Evolutionary conservation across 2,888 invertebrate species (phyloP), one percentile per base, ranked within the genome.

Genomic region (Lepidocyrtoides sp.): DNA sequence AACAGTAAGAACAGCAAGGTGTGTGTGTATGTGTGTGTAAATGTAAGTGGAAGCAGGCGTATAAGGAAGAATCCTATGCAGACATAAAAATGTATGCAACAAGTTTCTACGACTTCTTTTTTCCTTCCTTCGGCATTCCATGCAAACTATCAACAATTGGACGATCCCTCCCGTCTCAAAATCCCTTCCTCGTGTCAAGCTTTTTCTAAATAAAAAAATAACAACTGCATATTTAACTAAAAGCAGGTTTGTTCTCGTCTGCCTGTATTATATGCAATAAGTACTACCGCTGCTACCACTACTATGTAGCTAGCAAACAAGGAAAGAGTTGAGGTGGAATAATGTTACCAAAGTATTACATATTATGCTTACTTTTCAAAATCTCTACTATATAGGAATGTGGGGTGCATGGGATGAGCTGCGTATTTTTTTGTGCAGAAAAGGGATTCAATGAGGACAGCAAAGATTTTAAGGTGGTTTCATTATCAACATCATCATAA

Each of bases 121-220:
- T 81, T 86, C 75, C 75, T 72, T 87, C 86, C 91, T 91, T 87
- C 79, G 91, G 91, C 91, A 91, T 91, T 91, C 91, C 89, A 91
- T 83, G 91, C 89, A 89, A 84, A 92, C 88, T 81, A 91, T 92
- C 85, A 83, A 92, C 82, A 92, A 85, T 92, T 92, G 86, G 91
- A 91, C 91, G 86, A 91, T 86, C 91, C 91, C 91, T 91, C 91
- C 91, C 91, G 91, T 86, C 82, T 85, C 77, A 89, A 87, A 83
- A 89, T 82, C 81, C 81, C 63, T 91, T 91, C 91, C 91, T 91
- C 91, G 82, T 91, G 91, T 91, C 91, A 91, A 85, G 86, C 79
- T 81, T 89, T 89, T 29, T n/a, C 29, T 63, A 89, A 89, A 41
- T 57, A 83, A 89, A 89, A 87, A 83, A 84, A 89, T 51, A 66